Base-by-base conservation (phyloP, 1,140 invertebrate species). In the Drosophila arizonae region DNA sequence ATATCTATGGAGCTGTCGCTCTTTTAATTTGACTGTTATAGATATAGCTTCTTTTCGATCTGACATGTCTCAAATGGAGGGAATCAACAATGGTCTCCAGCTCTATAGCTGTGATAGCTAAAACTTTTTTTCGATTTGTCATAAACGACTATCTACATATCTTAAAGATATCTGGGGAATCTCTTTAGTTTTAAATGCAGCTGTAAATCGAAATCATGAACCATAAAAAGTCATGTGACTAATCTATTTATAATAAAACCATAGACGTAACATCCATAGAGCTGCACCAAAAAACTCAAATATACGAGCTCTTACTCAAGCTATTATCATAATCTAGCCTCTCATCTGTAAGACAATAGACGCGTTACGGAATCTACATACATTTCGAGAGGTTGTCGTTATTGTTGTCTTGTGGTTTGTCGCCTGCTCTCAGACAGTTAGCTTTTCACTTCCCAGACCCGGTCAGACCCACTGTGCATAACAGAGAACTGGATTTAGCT, bases 401-500 rank as follows among this genome's bases (percentile, higher is more conserved):
- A 1, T 11, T 6, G 62, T 57, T 36, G 46, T 68, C 63, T 36
- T 52, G 15, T 45, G 45, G 72, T 48, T 80, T 48, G 55, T 36
- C 78, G 43, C 6, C 3, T 11, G 43, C 43, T 46, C 43, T 46
- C 43, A 65, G 74, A 73, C 64, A 74, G 79, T 81, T 80, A 48
- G 57, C 55, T 26, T 17, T 39, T 54, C 51, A 68, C 46, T 56
- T 60, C 51, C 56, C 57, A 45, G 43, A 45, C 61, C 69, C 54
- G 58, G 63, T 39, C 21, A 11, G 55, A 56, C 66, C 77, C 81
- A 84, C 77, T 85, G 77, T 86, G 81, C 81, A 85, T 80, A 84
- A 80, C 77, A 86, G 74, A 81, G 77, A 81, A 85, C 81, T 80
- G 58, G 81, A 62, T 85, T 70, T 82, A 3, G 33, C 33, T 36